Evolutionary conservation across 92 coral and sea anemone species (phyloP).

Genomic region (Isaurus tuberculatus): DNA sequence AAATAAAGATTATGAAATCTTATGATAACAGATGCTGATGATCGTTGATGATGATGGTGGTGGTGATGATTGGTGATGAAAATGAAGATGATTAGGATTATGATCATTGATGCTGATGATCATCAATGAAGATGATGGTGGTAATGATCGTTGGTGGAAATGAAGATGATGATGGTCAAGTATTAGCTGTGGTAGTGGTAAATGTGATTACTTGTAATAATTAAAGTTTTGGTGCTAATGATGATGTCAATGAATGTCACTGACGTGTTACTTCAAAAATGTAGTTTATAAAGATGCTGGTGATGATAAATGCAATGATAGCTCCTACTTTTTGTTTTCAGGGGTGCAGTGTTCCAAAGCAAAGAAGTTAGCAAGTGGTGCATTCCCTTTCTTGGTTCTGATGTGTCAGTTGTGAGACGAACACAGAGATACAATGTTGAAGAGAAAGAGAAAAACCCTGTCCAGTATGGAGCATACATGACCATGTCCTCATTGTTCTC

Average conservation of each 20-base stretch:
- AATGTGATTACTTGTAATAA: not conserved
- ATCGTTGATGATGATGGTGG: not conserved
- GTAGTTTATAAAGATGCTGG: not conserved
- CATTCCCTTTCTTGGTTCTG: constrained; percentile 93
- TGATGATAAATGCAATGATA: not conserved
- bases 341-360: constrained; percentile 80
- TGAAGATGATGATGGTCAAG: not conserved
- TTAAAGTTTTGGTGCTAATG: not conserved
- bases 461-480: constrained; percentile 92
- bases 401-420: constrained; percentile 91
- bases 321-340: constrained; percentile 7
- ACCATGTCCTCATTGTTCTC: constrained; percentile 66
- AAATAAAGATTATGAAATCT: not conserved
- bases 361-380: constrained; percentile 89
- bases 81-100: not conserved
- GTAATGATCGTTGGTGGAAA: not conserved
- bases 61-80: not conserved
- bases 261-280: not conserved
- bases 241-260: not conserved
- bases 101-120: not conserved
- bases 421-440: constrained; percentile 85
- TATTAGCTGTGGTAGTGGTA: not conserved
- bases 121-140: not conserved
- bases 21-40: not conserved
- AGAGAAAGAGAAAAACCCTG: constrained; percentile 66